Base-by-base conservation (phyloP, 2,113 vertebrate genomes). In the Labrus mixtus region DNA sequence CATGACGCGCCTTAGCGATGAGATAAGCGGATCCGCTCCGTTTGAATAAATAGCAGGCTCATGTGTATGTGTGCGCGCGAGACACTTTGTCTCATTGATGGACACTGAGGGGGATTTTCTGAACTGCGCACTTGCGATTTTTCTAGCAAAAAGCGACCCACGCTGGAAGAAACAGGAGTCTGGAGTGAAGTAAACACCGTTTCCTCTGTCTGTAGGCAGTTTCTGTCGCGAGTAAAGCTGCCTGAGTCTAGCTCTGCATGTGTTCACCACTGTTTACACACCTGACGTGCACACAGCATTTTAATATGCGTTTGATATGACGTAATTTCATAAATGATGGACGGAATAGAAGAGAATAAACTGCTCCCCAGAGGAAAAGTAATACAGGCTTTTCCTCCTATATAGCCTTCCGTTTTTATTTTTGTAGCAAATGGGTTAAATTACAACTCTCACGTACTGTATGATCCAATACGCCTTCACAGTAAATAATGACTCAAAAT, bases 1-100 rank as follows among this genome's bases (percentile, higher is more conserved):
- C 80, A 86, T 92, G 87, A 92, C 89, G 90, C 78, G 78, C 66
- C 64, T 48, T 17, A 46, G 59, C 65, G 76, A 87, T 82, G 89
- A 90, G 80, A 87, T 81, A 77, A 88, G 85, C 84, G 63, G 80
- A 87, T 82, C 76, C 10, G n/a, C 69, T 22, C 33, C 10, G 41
- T 33, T 82, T 53, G 79, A 63, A 69, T 23, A 76, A 77, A 78
- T 73, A 57, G 76, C 61, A 7, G 19, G 43, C 63, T 1, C 3
- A 43, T 19, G 29, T 12, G 41, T 6, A 46, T 16, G 55, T 6
- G 55, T 1, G 64, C 25, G 65, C 2, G 64, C 10, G 69, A 1
- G 54, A 11, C 58, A 7, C 60, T 10, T 17, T 15, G 65, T 15
- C 39, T 48, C 74, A 37, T 33, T 65, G 68, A 50, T 45, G 43